Percentiles rank a stretch among this genome's conserved stretches.
phyloP scores from a whole-genome alignment of 2,113 vertebrate species.

The Bos taurus region ARS-UCD2.0 NC_037336.1:12725501-12726000 shows the following conservation, averaged over 20 bases:
- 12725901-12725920: neutral
- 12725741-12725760: rapidly evolving
- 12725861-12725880: neutral
- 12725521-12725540: neutral
- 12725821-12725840: neutral
- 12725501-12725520: neutral
- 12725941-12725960: neutral
- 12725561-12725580: neutral
- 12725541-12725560: neutral
- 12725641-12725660: neutral
- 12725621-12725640: neutral
- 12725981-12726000: neutral
- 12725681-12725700: neutral
- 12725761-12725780: neutral
- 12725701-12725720: neutral
- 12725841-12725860: neutral
- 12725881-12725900: neutral
- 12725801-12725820: neutral
- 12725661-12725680: neutral
- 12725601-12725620: neutral
- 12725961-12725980: neutral
- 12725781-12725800: neutral
- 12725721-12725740: neutral
- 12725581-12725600: neutral
- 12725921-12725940: neutral